These are phyloP conservation scores for Platycheirus albimanus DNA, from an alignment of 2,888 invertebrate genomes.

Conservation along the genomic window DNA sequence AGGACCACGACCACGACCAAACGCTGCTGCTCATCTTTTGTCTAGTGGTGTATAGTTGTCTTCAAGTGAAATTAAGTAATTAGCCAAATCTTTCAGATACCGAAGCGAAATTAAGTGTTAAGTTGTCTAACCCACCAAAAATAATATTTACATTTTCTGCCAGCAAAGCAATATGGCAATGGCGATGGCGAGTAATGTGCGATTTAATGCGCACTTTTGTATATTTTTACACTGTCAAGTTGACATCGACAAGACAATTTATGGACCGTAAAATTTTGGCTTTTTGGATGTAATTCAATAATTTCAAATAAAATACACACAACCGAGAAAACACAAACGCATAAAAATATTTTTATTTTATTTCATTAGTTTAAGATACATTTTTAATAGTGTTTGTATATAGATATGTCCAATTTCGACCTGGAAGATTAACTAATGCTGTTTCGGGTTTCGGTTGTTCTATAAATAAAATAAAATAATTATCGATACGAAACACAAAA, in stretches of 20 bases:
- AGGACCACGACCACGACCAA: no score
- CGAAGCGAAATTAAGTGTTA: constrained; percentile 56
- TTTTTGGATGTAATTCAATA: constrained; percentile 53
- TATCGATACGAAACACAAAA: no score
- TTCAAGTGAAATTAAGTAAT: constrained; percentile 55
- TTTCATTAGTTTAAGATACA: background rate
- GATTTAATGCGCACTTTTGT: constrained; percentile 9
- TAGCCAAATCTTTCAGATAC: constrained; percentile 54
- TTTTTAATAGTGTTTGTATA: no score
- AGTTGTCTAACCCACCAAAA: constrained; percentile 50
- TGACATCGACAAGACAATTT: constrained; percentile 30
- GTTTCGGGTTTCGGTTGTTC: no score
- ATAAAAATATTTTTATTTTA: background rate
- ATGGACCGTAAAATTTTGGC: constrained; percentile 46
- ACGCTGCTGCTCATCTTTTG: constrained; percentile 6
- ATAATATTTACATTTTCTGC: constrained; percentile 17
- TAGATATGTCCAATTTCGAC: no score
- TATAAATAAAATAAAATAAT: no score
- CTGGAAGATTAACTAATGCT: no score
- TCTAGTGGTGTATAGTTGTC: constrained; percentile 20
- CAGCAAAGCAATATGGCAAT: no score
- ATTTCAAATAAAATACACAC: constrained; percentile 7
- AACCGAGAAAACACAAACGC: background rate
- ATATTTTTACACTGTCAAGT: constrained; percentile 12
- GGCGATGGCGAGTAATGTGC: no score